Conservation (phyloP, 2,113 vertebrate species). For the Lynx canadensis region DNA sequence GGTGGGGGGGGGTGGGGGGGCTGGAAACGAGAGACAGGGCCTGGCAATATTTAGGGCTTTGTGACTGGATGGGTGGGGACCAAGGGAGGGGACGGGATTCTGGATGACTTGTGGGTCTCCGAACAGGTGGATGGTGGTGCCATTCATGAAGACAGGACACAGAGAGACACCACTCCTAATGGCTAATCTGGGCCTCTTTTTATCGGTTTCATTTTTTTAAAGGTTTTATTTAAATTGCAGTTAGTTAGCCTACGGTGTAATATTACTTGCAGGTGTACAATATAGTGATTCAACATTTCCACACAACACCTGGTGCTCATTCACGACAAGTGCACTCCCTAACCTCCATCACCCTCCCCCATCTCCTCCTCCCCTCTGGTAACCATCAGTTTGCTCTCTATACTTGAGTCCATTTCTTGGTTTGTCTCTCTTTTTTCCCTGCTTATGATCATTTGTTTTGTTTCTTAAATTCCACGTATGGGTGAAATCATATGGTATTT, state of each 20-base stretch:
- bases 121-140: too few relatives aligned
- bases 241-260: neutral
- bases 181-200: neutral
- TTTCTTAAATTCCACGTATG: neutral
- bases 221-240: neutral
- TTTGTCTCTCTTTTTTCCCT: neutral
- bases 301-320: neutral
- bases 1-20: rapidly evolving
- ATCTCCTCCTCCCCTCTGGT: neutral
- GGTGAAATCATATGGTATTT: neutral
- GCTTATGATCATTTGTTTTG: neutral
- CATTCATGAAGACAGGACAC: neutral
- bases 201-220: neutral
- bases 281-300: neutral
- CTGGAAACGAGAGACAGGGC: neutral
- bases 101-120: neutral
- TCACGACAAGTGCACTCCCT: neutral
- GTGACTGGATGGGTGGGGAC: neutral
- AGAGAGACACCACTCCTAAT: neutral
- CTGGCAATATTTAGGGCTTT: neutral
- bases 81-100: too few relatives aligned
- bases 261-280: neutral
- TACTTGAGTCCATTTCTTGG: neutral
- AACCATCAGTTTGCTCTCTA: neutral
- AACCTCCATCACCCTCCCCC: neutral